Evolutionary conservation across 2,797 vertebrate species (phyloP).

Genomic region (Synaphobranchus kaupii): DNA sequence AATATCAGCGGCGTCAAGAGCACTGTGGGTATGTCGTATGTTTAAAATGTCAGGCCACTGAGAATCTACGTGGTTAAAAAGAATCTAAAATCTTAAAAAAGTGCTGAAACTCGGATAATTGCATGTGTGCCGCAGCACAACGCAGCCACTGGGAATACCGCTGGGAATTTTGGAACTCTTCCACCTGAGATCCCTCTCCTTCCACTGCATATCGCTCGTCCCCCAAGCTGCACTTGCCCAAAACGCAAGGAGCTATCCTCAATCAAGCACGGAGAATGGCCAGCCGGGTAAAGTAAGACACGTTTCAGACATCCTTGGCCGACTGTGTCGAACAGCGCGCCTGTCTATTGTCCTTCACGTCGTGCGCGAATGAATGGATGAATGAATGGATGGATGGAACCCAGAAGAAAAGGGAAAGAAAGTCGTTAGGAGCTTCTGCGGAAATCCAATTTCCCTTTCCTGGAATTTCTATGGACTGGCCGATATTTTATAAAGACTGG

Average conservation of each 20-base stretch:
- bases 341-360: not conserved
- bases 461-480: conserved; percentile 20
- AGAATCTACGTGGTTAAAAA: conserved; percentile 57
- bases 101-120: too few species aligned
- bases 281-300: not conserved
- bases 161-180: not conserved
- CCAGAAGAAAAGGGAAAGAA: conserved; percentile 14
- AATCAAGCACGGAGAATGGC: not conserved
- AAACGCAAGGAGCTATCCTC: not conserved
- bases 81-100: conserved; percentile 33
- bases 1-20: conserved; percentile 45
- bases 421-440: not conserved
- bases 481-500: conserved; percentile 26
- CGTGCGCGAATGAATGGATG: not conserved
- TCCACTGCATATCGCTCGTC: not conserved
- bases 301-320: not conserved
- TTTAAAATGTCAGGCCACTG: conserved; percentile 46
- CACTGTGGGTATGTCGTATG: conserved; percentile 22
- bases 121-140: too few species aligned
- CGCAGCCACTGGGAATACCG: too few species aligned
- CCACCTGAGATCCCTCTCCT: not conserved
- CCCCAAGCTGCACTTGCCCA: too few species aligned
- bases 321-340: not conserved
- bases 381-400: not conserved
- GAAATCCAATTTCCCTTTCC: conserved; percentile 32